Evolutionary conservation across 2,888 invertebrate genomes (phyloP).

Genomic region (Vesta saturnalis): DNA sequence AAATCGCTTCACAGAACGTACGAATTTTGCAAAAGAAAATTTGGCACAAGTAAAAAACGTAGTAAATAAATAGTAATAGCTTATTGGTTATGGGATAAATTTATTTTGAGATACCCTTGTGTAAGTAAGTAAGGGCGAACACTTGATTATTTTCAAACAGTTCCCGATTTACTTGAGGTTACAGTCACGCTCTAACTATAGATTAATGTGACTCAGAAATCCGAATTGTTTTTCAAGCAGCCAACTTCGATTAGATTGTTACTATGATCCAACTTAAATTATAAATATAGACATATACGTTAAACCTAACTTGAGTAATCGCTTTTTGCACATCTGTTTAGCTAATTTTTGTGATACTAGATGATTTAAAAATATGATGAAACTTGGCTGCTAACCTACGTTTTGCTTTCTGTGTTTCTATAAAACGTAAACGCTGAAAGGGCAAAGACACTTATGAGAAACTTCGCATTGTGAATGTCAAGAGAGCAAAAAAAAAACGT

Average conservation of each 20-base stretch:
- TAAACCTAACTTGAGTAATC: conserved; percentile 7
- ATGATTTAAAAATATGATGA: conserved; percentile 14
- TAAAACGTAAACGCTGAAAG: conserved; percentile 21
- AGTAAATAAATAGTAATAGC: conserved; percentile 10
- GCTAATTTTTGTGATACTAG: conserved; percentile 11
- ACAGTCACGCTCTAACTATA: conserved; percentile 48
- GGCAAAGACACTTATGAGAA: conserved; percentile 23
- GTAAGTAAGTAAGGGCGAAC: conserved; percentile 25
- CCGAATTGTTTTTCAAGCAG: conserved; percentile 46
- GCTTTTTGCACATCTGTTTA: conserved; percentile 17
- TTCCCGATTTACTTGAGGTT: conserved; percentile 41
- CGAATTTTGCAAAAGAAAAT: neutral
- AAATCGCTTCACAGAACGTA: neutral
- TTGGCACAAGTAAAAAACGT: conserved; percentile 5
- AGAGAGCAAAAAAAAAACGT: neutral
- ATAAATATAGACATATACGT: neutral
- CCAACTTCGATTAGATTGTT: conserved; percentile 10
- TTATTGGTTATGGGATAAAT: conserved; percentile 23
- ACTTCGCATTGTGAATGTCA: conserved; percentile 9
- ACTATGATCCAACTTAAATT: conserved; percentile 17
- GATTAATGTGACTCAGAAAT: conserved; percentile 47
- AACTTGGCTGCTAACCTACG: neutral
- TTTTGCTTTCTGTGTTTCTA: conserved; percentile 4
- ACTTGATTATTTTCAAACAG: conserved; percentile 35
- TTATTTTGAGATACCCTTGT: conserved; percentile 34